Base-by-base conservation (phyloP, 1,140 invertebrate genomes). In the Pogonomyrmex californicus region DNA sequence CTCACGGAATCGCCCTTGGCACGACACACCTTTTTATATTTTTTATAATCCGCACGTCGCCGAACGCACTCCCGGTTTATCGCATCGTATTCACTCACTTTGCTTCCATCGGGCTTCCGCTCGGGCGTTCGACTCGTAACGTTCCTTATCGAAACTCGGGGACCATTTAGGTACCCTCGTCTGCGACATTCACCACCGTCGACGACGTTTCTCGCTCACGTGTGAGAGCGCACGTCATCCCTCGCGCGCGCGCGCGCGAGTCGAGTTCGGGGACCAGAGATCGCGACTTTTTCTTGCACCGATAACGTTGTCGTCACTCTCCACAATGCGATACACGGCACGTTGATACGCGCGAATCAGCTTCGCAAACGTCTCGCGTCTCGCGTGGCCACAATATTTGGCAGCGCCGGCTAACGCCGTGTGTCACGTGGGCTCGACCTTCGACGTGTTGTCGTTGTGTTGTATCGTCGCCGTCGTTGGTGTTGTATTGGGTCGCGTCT, bases 11-110 rank as follows among this genome's bases (percentile, higher is more conserved):
- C 10, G 7, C 7, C 4, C 38, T 66, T 12, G 3, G 4, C 6
- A n/a, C 23, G 2, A 7, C 7, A 7, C 12, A 23, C 23, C 23
- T 23, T 23, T 23, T 23, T 23, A 23, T 23, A 23, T 23, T 23
- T 23, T 23, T 23, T 23, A 23, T 23, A 23, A 23, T 23, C 23
- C 23, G 23, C 23, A 23, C 23, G 23, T 23, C 23, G 23, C 23
- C 23, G 23, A 23, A 23, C 23, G 23, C 23, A 23, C 0, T 23
- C 23, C 23, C 23, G 23, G 49, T 7, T 68, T 33, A 2, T 41
- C 60, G 2, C 47, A 6, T 36, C 14, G 49, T 7, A 4, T 30
- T 9, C 82, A 90, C 88, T 56, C 89, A 90, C 89, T 90, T 90
- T 33, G 63, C 36, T 79, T 90, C 87, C 60, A 81, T 54, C 62